A percentile compares a stretch with the other conserved stretches of the same genome.
phyloP scores from a whole-genome alignment of 2,113 vertebrate species.

The Leptocoma aspasia region DNA sequence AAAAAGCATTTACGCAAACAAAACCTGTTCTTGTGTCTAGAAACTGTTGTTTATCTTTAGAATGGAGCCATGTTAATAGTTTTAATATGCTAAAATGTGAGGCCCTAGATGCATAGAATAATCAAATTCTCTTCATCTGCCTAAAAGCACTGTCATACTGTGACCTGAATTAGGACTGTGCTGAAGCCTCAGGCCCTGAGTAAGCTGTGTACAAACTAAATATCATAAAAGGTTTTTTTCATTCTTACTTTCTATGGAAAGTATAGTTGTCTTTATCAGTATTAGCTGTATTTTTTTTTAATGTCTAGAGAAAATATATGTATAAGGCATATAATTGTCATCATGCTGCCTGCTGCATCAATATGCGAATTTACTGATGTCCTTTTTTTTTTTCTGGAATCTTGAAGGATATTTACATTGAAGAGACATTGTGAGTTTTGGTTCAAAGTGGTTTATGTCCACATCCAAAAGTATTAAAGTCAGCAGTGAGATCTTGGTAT shows the following conservation, averaged over 20 bases:
- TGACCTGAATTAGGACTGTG: not conserved
- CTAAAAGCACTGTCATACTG: not conserved
- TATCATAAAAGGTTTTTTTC: not conserved
- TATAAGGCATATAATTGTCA: not conserved
- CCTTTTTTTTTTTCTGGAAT: not conserved
- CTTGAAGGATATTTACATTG: not conserved
- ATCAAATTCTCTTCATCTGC: not conserved
- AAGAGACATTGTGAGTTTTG: not conserved
- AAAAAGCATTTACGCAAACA: conserved; percentile 38
- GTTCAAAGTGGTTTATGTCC: not conserved
- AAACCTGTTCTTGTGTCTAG: conserved; percentile 53
- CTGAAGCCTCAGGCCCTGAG: not conserved
- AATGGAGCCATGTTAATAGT: conserved; percentile 56
- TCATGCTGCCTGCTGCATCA: not conserved
- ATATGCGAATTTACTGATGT: not conserved
- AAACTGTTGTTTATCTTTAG: conserved; percentile 41
- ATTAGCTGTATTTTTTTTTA: not conserved
- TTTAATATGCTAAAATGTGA: conserved; percentile 19
- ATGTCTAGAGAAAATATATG: not conserved
- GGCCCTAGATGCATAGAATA: not conserved
- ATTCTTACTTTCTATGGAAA: not conserved
- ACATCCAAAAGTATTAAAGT: not conserved
- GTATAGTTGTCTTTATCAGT: not conserved
- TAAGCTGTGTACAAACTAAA: not conserved
- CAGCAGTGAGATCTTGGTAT: not conserved